phyloP scores from a whole-genome alignment of 2,797 vertebrate genomes.

The Notamacropus eugenii region DNA sequence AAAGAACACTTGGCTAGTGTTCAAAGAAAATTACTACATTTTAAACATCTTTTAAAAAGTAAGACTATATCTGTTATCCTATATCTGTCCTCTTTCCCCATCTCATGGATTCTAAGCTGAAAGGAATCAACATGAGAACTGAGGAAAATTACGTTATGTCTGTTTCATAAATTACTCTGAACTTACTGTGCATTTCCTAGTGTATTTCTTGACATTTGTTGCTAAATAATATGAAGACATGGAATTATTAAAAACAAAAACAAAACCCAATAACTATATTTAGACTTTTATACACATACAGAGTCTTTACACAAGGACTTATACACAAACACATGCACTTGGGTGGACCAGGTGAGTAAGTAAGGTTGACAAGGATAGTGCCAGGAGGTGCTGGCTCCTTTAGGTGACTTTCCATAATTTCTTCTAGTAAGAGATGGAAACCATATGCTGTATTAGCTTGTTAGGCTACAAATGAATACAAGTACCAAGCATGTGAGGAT shows the following conservation, averaged over 20 bases:
- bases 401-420: neutral
- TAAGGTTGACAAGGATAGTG: neutral
- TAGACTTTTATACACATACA: constrained; percentile 10
- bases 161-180: constrained; percentile 41
- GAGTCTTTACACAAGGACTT: neutral
- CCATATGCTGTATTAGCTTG: neutral
- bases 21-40: neutral
- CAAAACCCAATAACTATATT: neutral
- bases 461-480: neutral
- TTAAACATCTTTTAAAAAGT: neutral
- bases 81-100: neutral
- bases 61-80: neutral
- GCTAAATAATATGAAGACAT: constrained; percentile 47
- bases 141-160: neutral
- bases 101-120: neutral
- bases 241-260: neutral
- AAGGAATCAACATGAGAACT: constrained; percentile 1
- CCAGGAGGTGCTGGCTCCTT: neutral
- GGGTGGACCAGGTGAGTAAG: neutral
- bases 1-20: neutral
- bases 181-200: constrained; percentile 20
- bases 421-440: neutral
- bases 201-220: constrained; percentile 20
- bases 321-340: neutral
- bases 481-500: neutral